Percentiles rank a stretch among this genome's conserved stretches.
Evolutionary conservation across 2,113 vertebrate genomes (phyloP).

Genomic region (Paralichthys olivaceus): DNA sequence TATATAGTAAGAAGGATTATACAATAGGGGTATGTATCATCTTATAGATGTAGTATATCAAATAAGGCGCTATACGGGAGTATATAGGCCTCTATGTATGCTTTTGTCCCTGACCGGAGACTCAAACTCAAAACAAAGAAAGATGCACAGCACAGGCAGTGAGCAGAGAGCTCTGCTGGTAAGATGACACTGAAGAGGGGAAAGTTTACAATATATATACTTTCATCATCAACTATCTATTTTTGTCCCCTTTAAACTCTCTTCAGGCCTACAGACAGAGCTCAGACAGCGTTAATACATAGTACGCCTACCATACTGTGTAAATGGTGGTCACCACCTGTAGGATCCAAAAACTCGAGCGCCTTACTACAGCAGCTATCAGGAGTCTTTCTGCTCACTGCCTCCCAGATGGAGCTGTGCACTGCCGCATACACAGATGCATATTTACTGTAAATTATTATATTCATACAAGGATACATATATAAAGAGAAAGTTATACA

Average conservation of each 20-base stretch:
- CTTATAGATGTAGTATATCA: conserved; percentile 80
- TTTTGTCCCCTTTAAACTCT: not conserved
- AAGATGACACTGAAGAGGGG: conserved; percentile 6
- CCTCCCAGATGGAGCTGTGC: conserved; percentile 58
- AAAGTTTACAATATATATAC: conserved; percentile 12
- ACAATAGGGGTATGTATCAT: conserved; percentile 84
- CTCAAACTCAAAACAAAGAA: conserved; percentile 22
- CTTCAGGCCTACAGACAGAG: conserved; percentile 14
- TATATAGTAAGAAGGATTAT: conserved; percentile 83
- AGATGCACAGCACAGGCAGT: conserved; percentile 43
- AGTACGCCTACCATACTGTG: not conserved
- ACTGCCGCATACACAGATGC: conserved; percentile 76
- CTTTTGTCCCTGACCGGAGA: conserved; percentile 42
- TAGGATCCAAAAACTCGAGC: not conserved
- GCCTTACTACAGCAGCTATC: not conserved
- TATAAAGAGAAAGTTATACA: conserved; percentile 85
- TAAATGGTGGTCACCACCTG: not conserved
- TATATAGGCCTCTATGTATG: conserved; percentile 80
- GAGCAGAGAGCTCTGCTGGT: conserved; percentile 44
- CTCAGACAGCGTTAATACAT: not conserved
- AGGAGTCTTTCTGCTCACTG: conserved; percentile 41
- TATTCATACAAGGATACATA: conserved; percentile 86
- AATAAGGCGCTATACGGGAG: conserved; percentile 84
- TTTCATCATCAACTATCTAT: conserved; percentile 12
- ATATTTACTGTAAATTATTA: conserved; percentile 80